Percentiles rank a stretch among this genome's conserved stretches.
Evolutionary conservation across 1,140 invertebrate genomes (phyloP).

Genomic region (Pogonognathellus flavescens): DNA sequence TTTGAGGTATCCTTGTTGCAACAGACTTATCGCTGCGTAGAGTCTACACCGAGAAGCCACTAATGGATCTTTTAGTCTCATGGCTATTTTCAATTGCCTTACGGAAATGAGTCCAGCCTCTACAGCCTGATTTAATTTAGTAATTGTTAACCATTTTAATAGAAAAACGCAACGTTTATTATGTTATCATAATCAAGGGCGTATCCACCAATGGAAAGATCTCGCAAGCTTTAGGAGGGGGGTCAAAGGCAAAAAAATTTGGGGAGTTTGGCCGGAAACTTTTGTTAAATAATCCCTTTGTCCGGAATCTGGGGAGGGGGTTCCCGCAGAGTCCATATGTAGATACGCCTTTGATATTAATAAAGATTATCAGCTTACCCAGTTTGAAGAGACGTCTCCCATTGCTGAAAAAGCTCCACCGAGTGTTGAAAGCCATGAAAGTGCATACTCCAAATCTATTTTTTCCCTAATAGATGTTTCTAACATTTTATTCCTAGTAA

Average conservation of each 20-base stretch:
- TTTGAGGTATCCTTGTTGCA: slow-evolving; percentile 82
- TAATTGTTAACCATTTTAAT: no score
- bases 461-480: slow-evolving; percentile 67
- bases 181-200: no score
- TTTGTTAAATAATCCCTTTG: no score
- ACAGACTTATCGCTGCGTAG: slow-evolving; percentile 87
- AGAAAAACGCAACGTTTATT: no score
- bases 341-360: no score
- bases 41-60: slow-evolving; percentile 83
- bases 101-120: slow-evolving; percentile 89
- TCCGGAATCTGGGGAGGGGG: no score
- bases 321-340: no score
- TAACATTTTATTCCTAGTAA: slow-evolving; percentile 69
- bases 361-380: slow-evolving; percentile 75
- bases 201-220: no score
- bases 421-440: slow-evolving; percentile 96
- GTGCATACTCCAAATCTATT: slow-evolving; percentile 77
- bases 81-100: slow-evolving; percentile 83
- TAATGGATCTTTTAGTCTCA: slow-evolving; percentile 84
- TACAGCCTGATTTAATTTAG: slow-evolving; percentile 85
- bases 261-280: no score
- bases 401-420: slow-evolving; percentile 94
- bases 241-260: no score
- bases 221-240: no score
- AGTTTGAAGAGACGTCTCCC: slow-evolving; percentile 85